Evolutionary conservation across 2,113 vertebrate genomes (phyloP).

Genomic region (Pontoporia blainvillei): DNA sequence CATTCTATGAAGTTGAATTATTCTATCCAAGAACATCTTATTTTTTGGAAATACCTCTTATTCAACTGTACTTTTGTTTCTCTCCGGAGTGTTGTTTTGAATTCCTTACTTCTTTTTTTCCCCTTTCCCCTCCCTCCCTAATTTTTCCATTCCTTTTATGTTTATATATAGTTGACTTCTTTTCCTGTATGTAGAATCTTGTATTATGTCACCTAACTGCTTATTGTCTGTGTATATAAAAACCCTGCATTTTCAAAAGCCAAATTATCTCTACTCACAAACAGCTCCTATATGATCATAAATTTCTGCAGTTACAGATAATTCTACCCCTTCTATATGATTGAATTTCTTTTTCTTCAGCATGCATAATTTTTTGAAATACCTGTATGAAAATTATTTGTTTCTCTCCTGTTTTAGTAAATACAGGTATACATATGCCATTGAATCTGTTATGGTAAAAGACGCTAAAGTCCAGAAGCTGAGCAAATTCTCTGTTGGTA

Average conservation of each 20-base stretch:
- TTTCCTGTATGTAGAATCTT: background rate
- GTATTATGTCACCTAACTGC: background rate
- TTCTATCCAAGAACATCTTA: background rate
- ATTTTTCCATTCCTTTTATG: background rate
- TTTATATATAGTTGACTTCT: background rate
- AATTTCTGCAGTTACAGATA: background rate
- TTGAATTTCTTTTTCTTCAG: background rate
- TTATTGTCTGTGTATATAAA: background rate
- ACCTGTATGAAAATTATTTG: background rate
- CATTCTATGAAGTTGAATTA: background rate
- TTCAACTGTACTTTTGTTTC: background rate
- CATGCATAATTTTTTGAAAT: background rate
- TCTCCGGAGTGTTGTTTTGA: background rate
- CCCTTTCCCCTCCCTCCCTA: background rate
- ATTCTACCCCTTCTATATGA: background rate
- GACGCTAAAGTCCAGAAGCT: background rate
- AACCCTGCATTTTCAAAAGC: background rate
- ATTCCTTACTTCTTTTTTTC: background rate
- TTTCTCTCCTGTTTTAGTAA: background rate
- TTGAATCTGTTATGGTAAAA: background rate
- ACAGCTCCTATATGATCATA: background rate
- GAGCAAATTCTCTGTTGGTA: background rate
- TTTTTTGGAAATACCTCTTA: background rate
- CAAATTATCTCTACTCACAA: background rate
- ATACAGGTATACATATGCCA: background rate